Percentiles rank a stretch among this genome's conserved stretches.
Conservation (phyloP, 35 echinoderm and acorn worm genomes). For the Ophiothrix spiculata region DNA sequence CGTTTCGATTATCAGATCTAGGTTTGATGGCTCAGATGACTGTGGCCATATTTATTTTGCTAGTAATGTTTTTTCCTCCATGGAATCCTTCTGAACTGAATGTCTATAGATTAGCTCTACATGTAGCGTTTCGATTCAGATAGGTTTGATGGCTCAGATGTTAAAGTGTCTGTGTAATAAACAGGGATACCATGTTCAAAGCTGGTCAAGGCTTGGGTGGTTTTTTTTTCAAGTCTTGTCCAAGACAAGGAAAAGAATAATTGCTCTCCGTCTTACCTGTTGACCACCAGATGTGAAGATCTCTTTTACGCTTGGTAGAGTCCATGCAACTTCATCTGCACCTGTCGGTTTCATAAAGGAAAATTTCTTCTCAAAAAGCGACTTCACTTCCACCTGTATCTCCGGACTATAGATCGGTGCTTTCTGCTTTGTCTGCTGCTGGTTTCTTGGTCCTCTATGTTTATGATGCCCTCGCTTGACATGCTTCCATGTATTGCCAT, state of each 20-base stretch:
- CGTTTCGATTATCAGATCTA: too few species aligned
- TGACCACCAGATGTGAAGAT: constrained; percentile 6
- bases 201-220: background rate
- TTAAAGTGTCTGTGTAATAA: background rate
- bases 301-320: constrained; percentile 3
- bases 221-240: background rate
- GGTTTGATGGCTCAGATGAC: too few species aligned
- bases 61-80: too few species aligned
- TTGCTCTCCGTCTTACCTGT: constrained; percentile 9
- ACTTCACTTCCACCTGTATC: background rate
- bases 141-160: background rate
- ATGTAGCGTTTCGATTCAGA: background rate
- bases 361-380: constrained; percentile 35
- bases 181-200: background rate
- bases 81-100: too few species aligned
- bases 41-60: too few species aligned
- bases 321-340: background rate
- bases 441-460: background rate
- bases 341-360: constrained; percentile 2
- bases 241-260: background rate
- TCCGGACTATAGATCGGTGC: background rate
- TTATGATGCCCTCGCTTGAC: background rate
- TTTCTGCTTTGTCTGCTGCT: background rate
- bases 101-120: background rate
- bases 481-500: background rate